Base-by-base conservation (phyloP, 2,888 invertebrate species). In the Eucera pruinosa region DNA sequence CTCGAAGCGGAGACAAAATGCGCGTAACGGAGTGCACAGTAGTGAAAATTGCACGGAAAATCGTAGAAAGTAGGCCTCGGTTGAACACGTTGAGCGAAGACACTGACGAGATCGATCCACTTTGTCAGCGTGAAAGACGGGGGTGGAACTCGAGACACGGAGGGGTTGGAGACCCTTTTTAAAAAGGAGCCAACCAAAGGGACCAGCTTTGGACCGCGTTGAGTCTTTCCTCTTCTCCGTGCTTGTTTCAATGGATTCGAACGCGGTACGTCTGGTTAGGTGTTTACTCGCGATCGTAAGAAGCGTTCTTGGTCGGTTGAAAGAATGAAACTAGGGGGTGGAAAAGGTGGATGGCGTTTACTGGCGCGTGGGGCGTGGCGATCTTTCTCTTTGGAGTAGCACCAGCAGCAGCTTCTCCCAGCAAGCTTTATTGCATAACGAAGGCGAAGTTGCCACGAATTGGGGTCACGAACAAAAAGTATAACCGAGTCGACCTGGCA, bases 51-150 rank as follows among this genome's bases (percentile, higher is more conserved):
- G 68, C 58, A 61, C 23, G 55, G 74, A 74, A 84, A 85, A 76
- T 83, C 58, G 65, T 25, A 52, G 74, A 74, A 84, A 85, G 78
- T 83, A 78, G 78, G 83, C 76, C 78, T 80, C 55, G 65, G 67
- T 45, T 54, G 25, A 20, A 57, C 67, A 47, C 57, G 13, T 3
- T 18, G 57, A 43, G 74, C 65, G 68, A 58, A 78, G 83, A 84
- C 83, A 79, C 65, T 81, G 86, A 85, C 80, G 86, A 67, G 86
- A 85, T 86, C 86, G 85, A 85, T 85, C 82, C 80, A 86, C 84
- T 85, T 86, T 85, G 84, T 86, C 85, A 84, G 70, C 86, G 76
- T 58, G 75, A 80, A 58, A 81, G 72, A 73, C 64, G 73, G 80
- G 75, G 75, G 48, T 25, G 78, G 79, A 83, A 78, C 78, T 75